These are phyloP conservation scores for Psittacara wagleri DNA, from an alignment of 2,113 vertebrate genomes.

Conservation along the genomic window DNA sequence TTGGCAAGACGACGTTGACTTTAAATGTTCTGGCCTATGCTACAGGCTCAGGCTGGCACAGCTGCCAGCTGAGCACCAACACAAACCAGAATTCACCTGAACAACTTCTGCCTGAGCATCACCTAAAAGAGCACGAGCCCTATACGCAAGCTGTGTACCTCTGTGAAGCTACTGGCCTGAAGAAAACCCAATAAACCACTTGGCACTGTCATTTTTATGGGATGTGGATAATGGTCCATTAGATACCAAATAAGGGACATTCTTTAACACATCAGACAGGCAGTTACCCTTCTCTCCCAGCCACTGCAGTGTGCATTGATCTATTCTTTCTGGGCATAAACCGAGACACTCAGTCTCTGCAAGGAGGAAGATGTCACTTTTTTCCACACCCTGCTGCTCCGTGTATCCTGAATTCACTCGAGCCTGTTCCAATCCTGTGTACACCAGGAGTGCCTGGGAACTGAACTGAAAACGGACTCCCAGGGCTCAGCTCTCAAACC, in stretches of 20 bases:
- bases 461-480: neutral
- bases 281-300: neutral
- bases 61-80: neutral
- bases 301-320: neutral
- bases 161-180: neutral
- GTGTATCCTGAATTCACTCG: neutral
- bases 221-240: neutral
- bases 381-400: neutral
- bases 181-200: neutral
- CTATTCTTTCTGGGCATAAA: neutral
- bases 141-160: accelerated
- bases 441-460: neutral
- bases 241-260: neutral
- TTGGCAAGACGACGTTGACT: accelerated
- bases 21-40: neutral
- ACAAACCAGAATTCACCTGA: neutral
- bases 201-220: neutral
- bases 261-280: neutral
- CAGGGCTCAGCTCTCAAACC: neutral
- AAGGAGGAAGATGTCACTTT: neutral
- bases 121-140: neutral
- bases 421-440: accelerated
- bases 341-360: neutral
- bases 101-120: neutral
- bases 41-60: neutral